Percentiles rank a stretch among this genome's conserved stretches.
These are phyloP conservation scores for Glyptemys insculpta DNA, from an alignment of 2,797 vertebrate species.

Conservation along the genomic window DNA sequence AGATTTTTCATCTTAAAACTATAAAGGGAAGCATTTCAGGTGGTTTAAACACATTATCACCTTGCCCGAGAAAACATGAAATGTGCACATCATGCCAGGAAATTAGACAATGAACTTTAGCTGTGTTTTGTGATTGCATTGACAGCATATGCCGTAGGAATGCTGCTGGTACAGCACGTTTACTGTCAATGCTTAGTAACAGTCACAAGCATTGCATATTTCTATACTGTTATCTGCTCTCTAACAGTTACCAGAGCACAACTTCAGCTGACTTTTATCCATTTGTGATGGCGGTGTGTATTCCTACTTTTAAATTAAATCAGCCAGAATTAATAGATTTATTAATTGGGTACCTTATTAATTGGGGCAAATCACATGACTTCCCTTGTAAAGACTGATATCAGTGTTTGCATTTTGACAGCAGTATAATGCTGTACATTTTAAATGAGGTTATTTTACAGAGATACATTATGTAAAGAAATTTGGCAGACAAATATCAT, in stretches of 20 bases:
- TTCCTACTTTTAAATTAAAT: background rate
- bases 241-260: background rate
- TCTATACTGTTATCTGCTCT: background rate
- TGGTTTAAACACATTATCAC: background rate
- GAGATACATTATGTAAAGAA: background rate
- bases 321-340: background rate
- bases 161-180: background rate
- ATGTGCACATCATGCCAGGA: background rate
- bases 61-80: background rate
- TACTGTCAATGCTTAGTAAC: background rate
- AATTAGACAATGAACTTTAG: background rate
- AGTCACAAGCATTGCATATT: background rate
- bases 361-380: background rate
- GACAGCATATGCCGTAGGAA: background rate
- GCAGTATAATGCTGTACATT: background rate
- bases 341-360: background rate
- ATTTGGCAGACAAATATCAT: background rate
- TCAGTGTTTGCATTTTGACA: background rate
- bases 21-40: background rate
- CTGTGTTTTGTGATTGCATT: background rate
- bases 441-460: background rate
- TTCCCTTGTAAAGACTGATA: background rate
- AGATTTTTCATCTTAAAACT: background rate
- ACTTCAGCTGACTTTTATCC: background rate
- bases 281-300: background rate